Conservation (phyloP, 2,888 invertebrate genomes). For the Erebia palarica region DNA sequence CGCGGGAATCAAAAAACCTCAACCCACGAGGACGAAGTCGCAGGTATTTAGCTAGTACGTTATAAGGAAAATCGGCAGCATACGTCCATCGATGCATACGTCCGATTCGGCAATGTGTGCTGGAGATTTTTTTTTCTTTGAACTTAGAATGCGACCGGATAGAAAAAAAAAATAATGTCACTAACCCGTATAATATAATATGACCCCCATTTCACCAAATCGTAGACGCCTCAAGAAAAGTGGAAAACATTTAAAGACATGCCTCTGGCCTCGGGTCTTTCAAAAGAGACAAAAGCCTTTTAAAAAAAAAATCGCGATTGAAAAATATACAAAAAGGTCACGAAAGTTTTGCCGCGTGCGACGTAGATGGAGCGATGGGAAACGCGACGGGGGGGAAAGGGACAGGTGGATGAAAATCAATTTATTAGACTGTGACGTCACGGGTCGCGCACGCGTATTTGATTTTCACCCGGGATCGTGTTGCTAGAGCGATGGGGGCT, state of each 20-base stretch:
- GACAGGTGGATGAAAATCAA: slow-evolving; percentile 78
- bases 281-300: slow-evolving; percentile 73
- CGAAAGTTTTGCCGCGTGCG: slow-evolving; percentile 65
- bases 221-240: slow-evolving; percentile 42
- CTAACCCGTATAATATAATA: slow-evolving; percentile 32
- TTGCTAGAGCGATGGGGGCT: slow-evolving; percentile 54
- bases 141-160: too few species aligned
- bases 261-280: slow-evolving; percentile 64
- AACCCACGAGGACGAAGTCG: too few species aligned
- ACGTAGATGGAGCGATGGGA: slow-evolving; percentile 54
- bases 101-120: too few species aligned
- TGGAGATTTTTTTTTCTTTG: too few species aligned
- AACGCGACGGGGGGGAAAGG: slow-evolving; percentile 46
- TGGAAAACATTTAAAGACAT: slow-evolving; percentile 51
- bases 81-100: too few species aligned
- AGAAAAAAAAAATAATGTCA: slow-evolving; percentile 20
- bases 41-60: too few species aligned
- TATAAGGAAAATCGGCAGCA: too few species aligned
- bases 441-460: slow-evolving; percentile 70
- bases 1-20: too few species aligned
- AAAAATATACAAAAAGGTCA: slow-evolving; percentile 79
- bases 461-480: slow-evolving; percentile 66
- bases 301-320: slow-evolving; percentile 64
- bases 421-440: slow-evolving; percentile 83
- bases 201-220: slow-evolving; percentile 38